Base-by-base conservation (phyloP, 2,797 vertebrate species). In the Myiothlypis chrysogaster region DNA sequence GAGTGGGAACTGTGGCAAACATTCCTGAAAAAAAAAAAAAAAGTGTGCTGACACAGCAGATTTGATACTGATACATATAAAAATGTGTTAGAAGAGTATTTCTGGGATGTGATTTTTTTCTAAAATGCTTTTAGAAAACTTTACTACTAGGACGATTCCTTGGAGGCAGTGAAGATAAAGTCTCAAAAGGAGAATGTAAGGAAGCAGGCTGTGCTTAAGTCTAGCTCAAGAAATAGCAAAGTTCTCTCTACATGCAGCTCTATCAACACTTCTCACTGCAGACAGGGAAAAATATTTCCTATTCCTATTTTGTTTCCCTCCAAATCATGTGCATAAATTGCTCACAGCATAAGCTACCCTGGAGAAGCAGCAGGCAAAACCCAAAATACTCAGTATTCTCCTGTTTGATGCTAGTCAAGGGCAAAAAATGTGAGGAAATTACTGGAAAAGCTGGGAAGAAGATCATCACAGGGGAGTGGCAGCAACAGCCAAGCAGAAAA, bases 11-110 rank as follows among this genome's bases (percentile, higher is more conserved):
- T 64, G 16, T 18, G 18, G 71, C 37, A 66, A 89, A n/a, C 34
- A 65, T 43, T 87, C 52, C 87, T 81, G 44, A 17, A 84, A 59
- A 66, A 72, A 72, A 94, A 94, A 57, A 66, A 72, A 94, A 94
- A 55, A 49, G 1, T 25, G 11, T 71, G 73, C 77, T 92, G 73
- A 88, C 79, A 78, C 64, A 73, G 60, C 43, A 75, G 35, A 63
- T 50, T 56, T 35, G 73, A 72, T n/a, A 71, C 56, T 46, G 16
- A 72, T 16, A 32, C 19, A 6, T 4, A 6, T 30, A 34, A 80
- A 87, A 87, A 25, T 3, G 8, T 6, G 6, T 22, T 11, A 52
- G 35, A 34, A 68, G 3, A 61, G 18, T 39, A 39, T 39, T 84
- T 81, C 8, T 37, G 14, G 12, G 24, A 16, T 70, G 4, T 7